Evolutionary conservation across 2,888 invertebrate species (phyloP).

Genomic region (Scelioninae gen. 2): DNA sequence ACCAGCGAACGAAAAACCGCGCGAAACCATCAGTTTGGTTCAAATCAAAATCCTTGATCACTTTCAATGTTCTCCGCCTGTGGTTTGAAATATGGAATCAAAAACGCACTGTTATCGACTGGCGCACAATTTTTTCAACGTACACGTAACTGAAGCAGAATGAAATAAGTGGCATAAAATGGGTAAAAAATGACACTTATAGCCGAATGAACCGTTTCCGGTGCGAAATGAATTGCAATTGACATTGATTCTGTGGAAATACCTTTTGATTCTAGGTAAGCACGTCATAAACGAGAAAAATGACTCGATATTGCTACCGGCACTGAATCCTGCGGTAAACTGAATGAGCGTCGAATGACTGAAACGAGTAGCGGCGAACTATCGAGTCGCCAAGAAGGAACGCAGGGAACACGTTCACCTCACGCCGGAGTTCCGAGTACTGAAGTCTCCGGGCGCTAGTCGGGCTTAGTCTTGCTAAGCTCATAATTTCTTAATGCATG

Average conservation of each 20-base stretch:
- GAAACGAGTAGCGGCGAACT: conserved; percentile 51
- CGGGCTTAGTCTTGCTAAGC: conserved; percentile 57
- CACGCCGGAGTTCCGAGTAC: conserved; percentile 59
- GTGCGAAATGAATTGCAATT: conserved; percentile 5
- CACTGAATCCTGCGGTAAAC: conserved; percentile 57
- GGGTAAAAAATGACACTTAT: neutral
- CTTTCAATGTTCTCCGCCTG: too few species aligned
- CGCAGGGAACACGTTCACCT: conserved; percentile 61
- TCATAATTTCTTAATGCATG: conserved; percentile 55
- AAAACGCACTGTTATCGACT: neutral
- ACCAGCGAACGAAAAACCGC: conserved; percentile 12
- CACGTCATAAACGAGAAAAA: conserved; percentile 53
- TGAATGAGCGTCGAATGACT: conserved; percentile 55
- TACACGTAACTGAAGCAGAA: too few species aligned
- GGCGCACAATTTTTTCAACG: too few species aligned
- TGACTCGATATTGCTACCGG: conserved; percentile 53
- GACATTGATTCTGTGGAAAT: conserved; percentile 21
- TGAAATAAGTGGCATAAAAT: too few species aligned
- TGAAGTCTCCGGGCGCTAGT: conserved; percentile 54
- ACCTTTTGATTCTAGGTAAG: conserved; percentile 44
- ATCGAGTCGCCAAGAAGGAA: conserved; percentile 52
- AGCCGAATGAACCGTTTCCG: neutral
- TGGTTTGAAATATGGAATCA: too few species aligned
- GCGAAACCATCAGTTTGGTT: conserved; percentile 1
- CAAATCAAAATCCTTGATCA: too few species aligned